Evolutionary conservation across 1,140 invertebrate species (phyloP).

Genomic region (Drosophila pseudoobscura): DNA sequence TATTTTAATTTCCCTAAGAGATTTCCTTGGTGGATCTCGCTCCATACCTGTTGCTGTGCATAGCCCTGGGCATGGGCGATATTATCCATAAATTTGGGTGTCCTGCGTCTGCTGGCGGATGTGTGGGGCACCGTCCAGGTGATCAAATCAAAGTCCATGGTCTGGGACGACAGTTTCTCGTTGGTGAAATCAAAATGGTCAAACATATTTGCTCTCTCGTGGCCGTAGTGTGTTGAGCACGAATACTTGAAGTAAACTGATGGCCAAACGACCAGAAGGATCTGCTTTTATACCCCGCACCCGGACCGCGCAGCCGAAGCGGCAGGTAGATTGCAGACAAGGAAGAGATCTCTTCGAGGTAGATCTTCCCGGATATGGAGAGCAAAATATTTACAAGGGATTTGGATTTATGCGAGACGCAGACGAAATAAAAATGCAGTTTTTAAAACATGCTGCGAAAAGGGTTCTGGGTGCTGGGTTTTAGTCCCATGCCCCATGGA

Average conservation of each 20-base stretch:
- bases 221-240: conserved; percentile 66
- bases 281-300: conserved; percentile 55
- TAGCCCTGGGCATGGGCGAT: conserved; percentile 16
- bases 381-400: conserved; percentile 61
- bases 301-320: not conserved
- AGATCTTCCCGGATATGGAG: conserved; percentile 26
- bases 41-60: conserved; percentile 46
- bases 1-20: not conserved
- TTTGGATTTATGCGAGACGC: conserved; percentile 13
- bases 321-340: conserved; percentile 28
- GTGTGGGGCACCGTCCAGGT: conserved; percentile 50
- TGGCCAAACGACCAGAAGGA: not conserved
- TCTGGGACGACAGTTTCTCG: conserved; percentile 64
- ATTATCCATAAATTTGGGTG: conserved; percentile 44
- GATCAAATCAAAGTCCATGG: conserved; percentile 75
- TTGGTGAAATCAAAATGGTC: conserved; percentile 67
- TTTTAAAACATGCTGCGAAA: conserved; percentile 43
- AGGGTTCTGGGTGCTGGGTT: conserved; percentile 24
- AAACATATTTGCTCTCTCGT: conserved; percentile 58
- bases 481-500: conserved; percentile 13
- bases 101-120: not conserved
- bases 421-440: conserved; percentile 17
- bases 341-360: conserved; percentile 6
- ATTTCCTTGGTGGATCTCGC: not conserved
- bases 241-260: conserved; percentile 72